phyloP scores from a whole-genome alignment of 2,797 vertebrate species.

The Thaleichthys pacificus region DNA sequence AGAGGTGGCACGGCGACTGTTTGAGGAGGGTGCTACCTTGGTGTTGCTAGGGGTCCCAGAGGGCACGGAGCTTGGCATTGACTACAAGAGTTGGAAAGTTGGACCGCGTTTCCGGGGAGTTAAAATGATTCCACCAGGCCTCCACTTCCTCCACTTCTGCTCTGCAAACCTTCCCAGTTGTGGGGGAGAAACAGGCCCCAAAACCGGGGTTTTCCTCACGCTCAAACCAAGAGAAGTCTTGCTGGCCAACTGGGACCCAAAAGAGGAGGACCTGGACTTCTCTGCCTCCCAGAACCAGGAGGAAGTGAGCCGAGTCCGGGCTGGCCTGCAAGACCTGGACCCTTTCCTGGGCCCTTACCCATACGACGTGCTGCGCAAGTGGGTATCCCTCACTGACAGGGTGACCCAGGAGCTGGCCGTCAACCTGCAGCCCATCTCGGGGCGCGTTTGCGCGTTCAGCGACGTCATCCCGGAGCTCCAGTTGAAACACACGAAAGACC shows the following conservation, averaged over 20 bases:
- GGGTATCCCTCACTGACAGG: constrained; percentile 91
- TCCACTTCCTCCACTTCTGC: constrained; percentile 92
- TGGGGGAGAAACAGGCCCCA: constrained; percentile 81
- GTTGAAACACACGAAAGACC: constrained; percentile 81
- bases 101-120: constrained; percentile 91
- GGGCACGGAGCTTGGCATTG: constrained; percentile 92
- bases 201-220: constrained; percentile 83
- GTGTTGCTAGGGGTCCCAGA: constrained; percentile 86
- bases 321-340: constrained; percentile 82
- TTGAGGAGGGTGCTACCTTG: constrained; percentile 90
- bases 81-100: constrained; percentile 90
- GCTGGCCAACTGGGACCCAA: constrained; percentile 82
- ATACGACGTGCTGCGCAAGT: constrained; percentile 86
- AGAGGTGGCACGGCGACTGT: constrained; percentile 82
- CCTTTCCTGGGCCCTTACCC: constrained; percentile 89
- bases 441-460: constrained; percentile 85
- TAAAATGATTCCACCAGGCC: constrained; percentile 96
- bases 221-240: constrained; percentile 81
- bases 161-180: constrained; percentile 69
- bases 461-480: constrained; percentile 85
- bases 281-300: constrained; percentile 74
- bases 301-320: constrained; percentile 76
- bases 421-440: constrained; percentile 84
- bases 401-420: constrained; percentile 76
- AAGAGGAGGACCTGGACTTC: constrained; percentile 81